Base-by-base conservation (phyloP, 2,113 vertebrate genomes). In the Mus musculus region DNA sequence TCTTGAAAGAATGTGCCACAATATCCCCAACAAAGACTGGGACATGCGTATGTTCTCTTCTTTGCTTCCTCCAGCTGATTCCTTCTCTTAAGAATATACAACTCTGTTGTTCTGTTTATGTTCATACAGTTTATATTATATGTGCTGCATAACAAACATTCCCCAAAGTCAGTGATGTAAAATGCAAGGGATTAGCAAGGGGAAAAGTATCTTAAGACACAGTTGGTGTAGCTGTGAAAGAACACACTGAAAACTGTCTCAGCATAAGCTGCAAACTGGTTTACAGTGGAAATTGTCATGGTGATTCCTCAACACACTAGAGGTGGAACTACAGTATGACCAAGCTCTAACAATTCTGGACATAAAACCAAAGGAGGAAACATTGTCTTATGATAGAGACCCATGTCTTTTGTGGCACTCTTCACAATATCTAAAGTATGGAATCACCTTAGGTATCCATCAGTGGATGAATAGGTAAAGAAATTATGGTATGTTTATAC, bases 1-100 rank as follows among this genome's bases (percentile, higher is more conserved):
- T 61, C 71, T 93, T 16, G 52, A 84, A 95, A 26, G 73, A 84
- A 85, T 33, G 61, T 77, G 80, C 49, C 88, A 94, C 54, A 93
- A 65, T 77, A 36, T 24, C 49, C 12, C 59, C 88, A 72, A 90
- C 42, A 89, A 94, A 42, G 56, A 8, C 26, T 20, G 42, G 61
- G 85, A 49, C 10, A 39, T 65, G 9, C 3, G 12, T 0, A 1
- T 42, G 17, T 61, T 90, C 36, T 24, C 16, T 28, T 26, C 22
- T 88, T 90, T 88, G 73, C 1, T 90, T 86, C 61, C 28, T 85
- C 46, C 75, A 26, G 12, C 42, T 75, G 87, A 91, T 1, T 13
- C 9, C 2, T 69, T 88, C 63, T 36, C 61, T 75, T 80, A 8
- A 82, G 91, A 95, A 73, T 49, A 39, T 10, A 0, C 52, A 72